Evolutionary conservation across 1,140 invertebrate genomes (phyloP), one percentile per base, ranked within the genome.

Genomic region (Pogonomyrmex californicus): DNA sequence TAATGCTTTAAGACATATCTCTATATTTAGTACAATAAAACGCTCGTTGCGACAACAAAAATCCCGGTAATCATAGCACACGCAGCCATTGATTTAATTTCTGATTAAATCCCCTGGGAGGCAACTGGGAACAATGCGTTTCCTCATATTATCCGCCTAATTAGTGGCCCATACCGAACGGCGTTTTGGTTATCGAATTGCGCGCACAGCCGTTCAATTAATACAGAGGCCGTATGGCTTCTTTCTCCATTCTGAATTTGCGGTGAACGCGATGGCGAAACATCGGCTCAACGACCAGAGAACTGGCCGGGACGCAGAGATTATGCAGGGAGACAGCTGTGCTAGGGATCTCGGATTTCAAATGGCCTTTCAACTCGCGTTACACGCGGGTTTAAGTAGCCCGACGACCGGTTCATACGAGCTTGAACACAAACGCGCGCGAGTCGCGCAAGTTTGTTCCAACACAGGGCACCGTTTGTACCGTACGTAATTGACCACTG

Each of bases 351-450:
- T 93, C 92, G 70, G 87, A 92, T 93, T 93, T 93, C 93, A 90
- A 88, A 88, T 92, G 92, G 92, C 93, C 93, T 93, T 93, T 92
- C 92, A 93, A 92, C 92, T 93, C 91, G 88, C 89, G 83, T 93
- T 93, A 93, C 92, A 92, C 85, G 81, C 77, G 70, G 89, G 87
- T 87, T 83, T 81, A 65, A 87, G 85, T 76, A 70, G 86, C 73
- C 63, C 41, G 87, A 17, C 81, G 73, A 85, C 76, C 78, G 68
- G 76, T 91, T 86, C 88, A 86, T 90, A 91, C 87, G 38, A 86
- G 79, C 87, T 87, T 66, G 75, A 76, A 68, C 85, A 86, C 82
- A 85, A 91, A 91, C 88, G 91, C 86, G 91, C 86, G 78, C 51
- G 30, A 86, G 23, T 49, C 65, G 23, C 23, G 36, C 44, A 44